Percentiles rank a stretch among this genome's conserved stretches.
These are phyloP conservation scores for Scaeva pyrastri DNA, from an alignment of 2,888 invertebrate species.

Conservation along the genomic window DNA sequence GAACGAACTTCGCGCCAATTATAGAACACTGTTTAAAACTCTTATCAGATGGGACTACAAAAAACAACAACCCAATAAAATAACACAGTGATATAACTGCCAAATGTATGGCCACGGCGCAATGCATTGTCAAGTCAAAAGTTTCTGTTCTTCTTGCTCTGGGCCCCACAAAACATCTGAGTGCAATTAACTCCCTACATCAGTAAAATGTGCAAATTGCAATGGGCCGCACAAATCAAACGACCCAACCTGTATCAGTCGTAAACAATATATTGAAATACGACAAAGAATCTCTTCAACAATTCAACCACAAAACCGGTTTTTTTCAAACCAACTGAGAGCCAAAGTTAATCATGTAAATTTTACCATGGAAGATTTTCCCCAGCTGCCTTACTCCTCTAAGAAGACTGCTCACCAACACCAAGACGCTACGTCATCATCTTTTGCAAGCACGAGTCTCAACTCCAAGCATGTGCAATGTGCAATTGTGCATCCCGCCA, in stretches of 20 bases:
- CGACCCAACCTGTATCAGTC: neutral
- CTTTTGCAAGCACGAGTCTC: too few species aligned
- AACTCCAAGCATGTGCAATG: too few species aligned
- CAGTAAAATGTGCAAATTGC: conserved; percentile 12
- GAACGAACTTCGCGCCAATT: conserved; percentile 21
- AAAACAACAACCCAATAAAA: too few species aligned
- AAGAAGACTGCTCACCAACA: neutral
- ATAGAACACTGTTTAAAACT: conserved; percentile 13
- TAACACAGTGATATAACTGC: too few species aligned
- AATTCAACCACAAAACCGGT: neutral
- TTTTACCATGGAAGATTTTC: neutral
- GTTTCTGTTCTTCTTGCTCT: neutral
- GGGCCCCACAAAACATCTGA: conserved; percentile 3
- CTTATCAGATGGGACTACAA: too few species aligned
- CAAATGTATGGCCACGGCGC: too few species aligned
- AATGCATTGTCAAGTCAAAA: too few species aligned
- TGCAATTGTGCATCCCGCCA: too few species aligned
- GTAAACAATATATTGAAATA: conserved; percentile 3
- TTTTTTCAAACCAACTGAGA: neutral
- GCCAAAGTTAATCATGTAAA: conserved; percentile 8
- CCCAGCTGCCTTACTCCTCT: neutral
- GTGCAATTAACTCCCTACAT: neutral
- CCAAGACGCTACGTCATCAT: neutral
- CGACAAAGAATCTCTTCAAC: conserved; percentile 2
- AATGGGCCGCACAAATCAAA: conserved; percentile 12